Evolutionary conservation across 2,888 invertebrate species (phyloP).

Genomic region (Oxyscelio sp.): DNA sequence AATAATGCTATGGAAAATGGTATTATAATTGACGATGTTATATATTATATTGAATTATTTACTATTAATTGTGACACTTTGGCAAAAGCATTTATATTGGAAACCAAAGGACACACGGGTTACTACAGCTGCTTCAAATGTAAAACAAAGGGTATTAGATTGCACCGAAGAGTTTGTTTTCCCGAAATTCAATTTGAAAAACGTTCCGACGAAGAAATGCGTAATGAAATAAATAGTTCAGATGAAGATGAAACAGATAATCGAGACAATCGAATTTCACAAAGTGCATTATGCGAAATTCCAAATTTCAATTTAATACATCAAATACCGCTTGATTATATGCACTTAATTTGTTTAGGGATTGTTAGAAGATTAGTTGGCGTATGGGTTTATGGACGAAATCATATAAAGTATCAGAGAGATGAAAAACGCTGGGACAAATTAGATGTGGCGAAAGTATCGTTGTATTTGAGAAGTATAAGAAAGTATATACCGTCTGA

Average conservation of each 20-base stretch:
- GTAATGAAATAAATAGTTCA: constrained; percentile 8
- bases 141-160: constrained; percentile 26
- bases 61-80: constrained; percentile 49
- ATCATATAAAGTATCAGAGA: constrained; percentile 15
- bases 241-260: constrained; percentile 29
- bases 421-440: constrained; percentile 44
- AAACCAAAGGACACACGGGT: constrained; percentile 47
- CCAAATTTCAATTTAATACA: constrained; percentile 53
- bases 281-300: constrained; percentile 48
- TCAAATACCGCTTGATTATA: constrained; percentile 56
- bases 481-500: constrained; percentile 43
- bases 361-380: constrained; percentile 44
- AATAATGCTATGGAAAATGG: background rate
- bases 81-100: constrained; percentile 56
- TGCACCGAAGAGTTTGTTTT: constrained; percentile 25
- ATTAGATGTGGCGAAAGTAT: constrained; percentile 8
- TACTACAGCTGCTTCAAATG: constrained; percentile 64
- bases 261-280: constrained; percentile 14
- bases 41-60: constrained; percentile 22
- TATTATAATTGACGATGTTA: background rate
- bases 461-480: constrained; percentile 15
- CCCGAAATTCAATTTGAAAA: constrained; percentile 15
- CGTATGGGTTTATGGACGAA: constrained; percentile 38
- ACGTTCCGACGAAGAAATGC: constrained; percentile 51
- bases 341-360: constrained; percentile 63